Conservation (phyloP, 2,797 vertebrate genomes). For the Alfaro cultratus region DNA sequence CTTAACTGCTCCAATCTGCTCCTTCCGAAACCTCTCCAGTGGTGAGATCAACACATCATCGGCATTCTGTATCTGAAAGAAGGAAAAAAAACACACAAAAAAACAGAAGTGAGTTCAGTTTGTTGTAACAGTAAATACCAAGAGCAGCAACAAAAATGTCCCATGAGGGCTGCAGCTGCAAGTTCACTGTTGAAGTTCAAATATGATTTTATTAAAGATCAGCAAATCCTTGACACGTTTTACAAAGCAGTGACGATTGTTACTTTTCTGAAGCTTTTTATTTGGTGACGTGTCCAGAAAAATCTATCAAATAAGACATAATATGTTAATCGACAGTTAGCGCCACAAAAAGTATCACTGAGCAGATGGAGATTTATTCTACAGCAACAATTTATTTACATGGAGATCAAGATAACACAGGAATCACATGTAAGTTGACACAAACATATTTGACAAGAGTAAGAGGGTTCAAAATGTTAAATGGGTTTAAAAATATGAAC, state of each 20-base stretch:
- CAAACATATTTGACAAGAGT: neutral
- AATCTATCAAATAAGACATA: neutral
- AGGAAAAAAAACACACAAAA: conserved; percentile 4
- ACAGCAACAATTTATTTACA: neutral
- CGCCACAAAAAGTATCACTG: neutral
- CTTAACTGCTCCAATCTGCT: conserved; percentile 97
- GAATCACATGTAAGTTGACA: neutral
- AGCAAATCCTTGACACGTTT: neutral
- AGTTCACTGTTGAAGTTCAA: neutral
- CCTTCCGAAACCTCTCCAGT: conserved; percentile 96
- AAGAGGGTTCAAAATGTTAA: neutral
- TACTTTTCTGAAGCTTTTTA: neutral
- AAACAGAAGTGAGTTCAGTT: conserved; percentile 19
- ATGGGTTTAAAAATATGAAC: neutral
- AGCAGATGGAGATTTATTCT: neutral
- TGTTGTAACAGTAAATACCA: conserved; percentile 5
- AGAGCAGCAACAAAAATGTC: neutral
- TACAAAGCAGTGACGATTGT: neutral
- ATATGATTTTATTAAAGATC: neutral
- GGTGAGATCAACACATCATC: conserved; percentile 97
- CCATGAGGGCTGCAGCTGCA: conserved; percentile 1
- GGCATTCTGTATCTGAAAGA: conserved; percentile 93
- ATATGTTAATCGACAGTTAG: neutral
- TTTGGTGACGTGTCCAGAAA: neutral
- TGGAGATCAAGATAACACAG: neutral